Base-by-base conservation (phyloP, 2,888 invertebrate species). In the Arrhopalites spinosus region DNA sequence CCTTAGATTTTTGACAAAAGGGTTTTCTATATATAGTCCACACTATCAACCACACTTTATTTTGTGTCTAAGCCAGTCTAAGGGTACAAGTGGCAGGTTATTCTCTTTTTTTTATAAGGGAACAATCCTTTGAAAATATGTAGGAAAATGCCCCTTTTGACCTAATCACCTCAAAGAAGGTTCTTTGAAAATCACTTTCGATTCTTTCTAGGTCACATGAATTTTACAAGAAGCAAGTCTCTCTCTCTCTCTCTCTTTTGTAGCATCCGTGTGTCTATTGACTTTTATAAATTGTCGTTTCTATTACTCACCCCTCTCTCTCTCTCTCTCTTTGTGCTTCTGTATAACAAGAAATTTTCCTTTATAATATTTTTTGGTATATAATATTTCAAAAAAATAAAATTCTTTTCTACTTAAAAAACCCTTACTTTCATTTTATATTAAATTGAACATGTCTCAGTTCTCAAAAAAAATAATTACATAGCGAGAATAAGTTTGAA, bases 121-220 rank as follows among this genome's bases (percentile, higher is more conserved):
- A 27, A 43, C 8, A 45, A 68, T 47, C 68, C 68, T 68, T 68
- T 68, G 66, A 66, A 36, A 20, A n/a, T n/a, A n/a, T n/a, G n/a
- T n/a, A n/a, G n/a, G n/a, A n/a, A n/a, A n/a, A 3, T 36, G 13
- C 23, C n/a, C 47, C 29, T 30, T 25, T 50, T 68, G 23, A 45
- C 20, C 25, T 17, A 47, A 20, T 27, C 64, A 15, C 25, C 13
- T 68, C 5, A 27, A 53, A 29, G 50, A 50, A 69, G 56, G 20
- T 20, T 30, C 25, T 68, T 25, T 68, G 30, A 50, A 69, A 69
- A 69, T 69, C 69, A 69, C 69, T 69, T 69, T 69, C 69, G 69
- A 69, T 69, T 69, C 69, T 69, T 69, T 69, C 23, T 69, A 69
- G 69, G 69, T 69, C 69, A 69, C 20, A 30, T 7, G 29, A 27